Percentiles rank a stretch among this genome's conserved stretches.
Conservation (phyloP, 2,113 vertebrate genomes). For the Ameiurus melas region DNA sequence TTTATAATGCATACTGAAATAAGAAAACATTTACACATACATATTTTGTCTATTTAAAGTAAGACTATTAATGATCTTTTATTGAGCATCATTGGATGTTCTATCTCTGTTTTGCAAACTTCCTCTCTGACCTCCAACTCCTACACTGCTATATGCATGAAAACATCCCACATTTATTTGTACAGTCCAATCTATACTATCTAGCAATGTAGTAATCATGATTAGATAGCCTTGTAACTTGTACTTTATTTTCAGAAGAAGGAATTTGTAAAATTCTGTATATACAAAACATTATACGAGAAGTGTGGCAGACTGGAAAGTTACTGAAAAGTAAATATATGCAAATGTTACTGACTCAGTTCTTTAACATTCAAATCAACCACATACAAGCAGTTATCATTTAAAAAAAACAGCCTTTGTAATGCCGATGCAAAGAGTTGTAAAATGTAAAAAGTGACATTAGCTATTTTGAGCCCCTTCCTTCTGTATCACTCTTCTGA, state of each 20-base stretch:
- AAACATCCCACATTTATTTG: not conserved
- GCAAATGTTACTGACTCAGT: not conserved
- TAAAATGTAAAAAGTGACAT: not conserved
- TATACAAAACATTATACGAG: not conserved
- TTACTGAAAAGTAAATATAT: not conserved
- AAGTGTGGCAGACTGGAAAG: not conserved
- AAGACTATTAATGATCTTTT: not conserved
- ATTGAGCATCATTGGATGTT: not conserved
- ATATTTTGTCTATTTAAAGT: not conserved
- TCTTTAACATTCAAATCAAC: not conserved
- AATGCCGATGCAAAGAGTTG: not conserved
- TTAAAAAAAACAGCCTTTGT: not conserved
- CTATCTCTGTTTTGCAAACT: not conserved
- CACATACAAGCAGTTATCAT: not conserved
- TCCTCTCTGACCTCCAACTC: not conserved
- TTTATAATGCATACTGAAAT: not conserved
- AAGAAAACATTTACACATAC: not conserved
- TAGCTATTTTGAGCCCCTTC: not conserved
- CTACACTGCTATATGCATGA: not conserved
- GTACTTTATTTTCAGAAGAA: not conserved
- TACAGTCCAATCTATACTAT: not conserved
- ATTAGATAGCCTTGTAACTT: not conserved
- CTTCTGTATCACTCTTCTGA: conserved; percentile 4
- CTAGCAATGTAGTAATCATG: not conserved
- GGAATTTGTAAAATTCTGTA: not conserved